Conservation (phyloP, 2,797 vertebrate genomes). For the Falco columbarius region DNA sequence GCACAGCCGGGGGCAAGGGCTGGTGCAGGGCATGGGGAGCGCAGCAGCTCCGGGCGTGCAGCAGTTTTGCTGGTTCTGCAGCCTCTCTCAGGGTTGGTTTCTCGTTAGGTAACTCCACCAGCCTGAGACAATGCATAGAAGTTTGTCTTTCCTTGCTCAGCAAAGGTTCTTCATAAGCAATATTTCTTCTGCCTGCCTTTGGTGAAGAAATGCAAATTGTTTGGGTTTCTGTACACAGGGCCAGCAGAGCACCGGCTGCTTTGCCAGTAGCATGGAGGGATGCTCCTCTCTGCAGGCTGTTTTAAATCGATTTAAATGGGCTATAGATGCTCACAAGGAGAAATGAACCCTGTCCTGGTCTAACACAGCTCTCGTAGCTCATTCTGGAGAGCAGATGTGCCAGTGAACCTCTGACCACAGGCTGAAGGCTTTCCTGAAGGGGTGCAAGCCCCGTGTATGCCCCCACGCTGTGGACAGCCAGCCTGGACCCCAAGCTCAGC, state of each 20-base stretch:
- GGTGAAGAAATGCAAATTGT: not conserved
- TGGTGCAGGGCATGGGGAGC: fast-evolving
- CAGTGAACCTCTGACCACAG: not conserved
- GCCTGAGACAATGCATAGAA: not conserved
- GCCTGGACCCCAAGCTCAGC: not conserved
- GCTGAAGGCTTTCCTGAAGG: not conserved
- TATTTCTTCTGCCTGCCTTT: not conserved
- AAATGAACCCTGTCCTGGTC: not conserved
- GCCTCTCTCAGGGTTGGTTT: not conserved
- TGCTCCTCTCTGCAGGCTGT: not conserved
- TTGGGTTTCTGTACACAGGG: not conserved
- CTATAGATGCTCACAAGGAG: not conserved
- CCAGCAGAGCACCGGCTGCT: not conserved
- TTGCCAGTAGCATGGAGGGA: not conserved
- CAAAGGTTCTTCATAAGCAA: not conserved
- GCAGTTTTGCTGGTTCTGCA: not conserved
- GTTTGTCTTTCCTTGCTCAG: not conserved
- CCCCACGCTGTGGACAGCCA: fast-evolving
- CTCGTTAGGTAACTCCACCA: not conserved
- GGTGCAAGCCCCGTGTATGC: fast-evolving
- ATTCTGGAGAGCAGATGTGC: not conserved
- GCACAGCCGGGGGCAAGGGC: not conserved
- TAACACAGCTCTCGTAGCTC: not conserved
- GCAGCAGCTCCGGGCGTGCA: fast-evolving
- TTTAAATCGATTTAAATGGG: not conserved